These are phyloP conservation scores for Malurus alboscapulatus DNA, from an alignment of 2,113 vertebrate genomes.

Conservation along the genomic window DNA sequence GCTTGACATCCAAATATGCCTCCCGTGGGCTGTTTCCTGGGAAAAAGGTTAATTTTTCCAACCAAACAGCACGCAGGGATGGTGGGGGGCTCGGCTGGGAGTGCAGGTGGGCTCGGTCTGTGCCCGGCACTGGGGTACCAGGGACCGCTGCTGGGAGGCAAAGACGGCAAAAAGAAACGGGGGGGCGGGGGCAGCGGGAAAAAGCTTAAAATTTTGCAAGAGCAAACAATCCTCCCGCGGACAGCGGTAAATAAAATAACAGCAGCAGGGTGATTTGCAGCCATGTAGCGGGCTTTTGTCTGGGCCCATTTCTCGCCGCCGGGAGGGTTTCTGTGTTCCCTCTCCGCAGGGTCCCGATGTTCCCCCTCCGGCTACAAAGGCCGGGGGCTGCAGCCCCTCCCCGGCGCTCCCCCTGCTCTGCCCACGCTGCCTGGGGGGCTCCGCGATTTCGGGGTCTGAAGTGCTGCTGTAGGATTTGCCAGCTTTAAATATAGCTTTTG, in stretches of 20 bases:
- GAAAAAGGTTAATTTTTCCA: background rate
- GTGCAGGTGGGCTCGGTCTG: constrained; percentile 25
- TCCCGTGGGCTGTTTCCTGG: background rate
- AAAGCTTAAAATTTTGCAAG: constrained; percentile 70
- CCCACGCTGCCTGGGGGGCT: constrained; percentile 71
- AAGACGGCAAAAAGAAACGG: background rate
- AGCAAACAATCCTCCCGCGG: constrained; percentile 79
- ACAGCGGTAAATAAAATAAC: constrained; percentile 84
- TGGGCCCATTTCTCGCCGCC: constrained; percentile 75
- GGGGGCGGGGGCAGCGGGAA: fast-evolving
- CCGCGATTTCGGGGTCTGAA: constrained; percentile 59
- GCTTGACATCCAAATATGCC: background rate
- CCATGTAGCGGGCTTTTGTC: constrained; percentile 95
- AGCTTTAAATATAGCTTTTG: constrained; percentile 71
- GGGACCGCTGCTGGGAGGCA: constrained; percentile 37
- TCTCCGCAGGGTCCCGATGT: constrained; percentile 82
- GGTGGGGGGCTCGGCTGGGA: background rate
- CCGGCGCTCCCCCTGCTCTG: constrained; percentile 74
- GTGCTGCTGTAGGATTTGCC: constrained; percentile 30
- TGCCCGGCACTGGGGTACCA: constrained; percentile 55
- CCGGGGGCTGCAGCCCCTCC: constrained; percentile 77
- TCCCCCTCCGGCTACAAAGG: constrained; percentile 80
- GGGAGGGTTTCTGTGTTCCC: constrained; percentile 82
- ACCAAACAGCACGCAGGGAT: fast-evolving
- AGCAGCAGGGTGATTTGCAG: constrained; percentile 93